Conservation (phyloP, 2,888 invertebrate genomes). For the Epistrophella euchroma region DNA sequence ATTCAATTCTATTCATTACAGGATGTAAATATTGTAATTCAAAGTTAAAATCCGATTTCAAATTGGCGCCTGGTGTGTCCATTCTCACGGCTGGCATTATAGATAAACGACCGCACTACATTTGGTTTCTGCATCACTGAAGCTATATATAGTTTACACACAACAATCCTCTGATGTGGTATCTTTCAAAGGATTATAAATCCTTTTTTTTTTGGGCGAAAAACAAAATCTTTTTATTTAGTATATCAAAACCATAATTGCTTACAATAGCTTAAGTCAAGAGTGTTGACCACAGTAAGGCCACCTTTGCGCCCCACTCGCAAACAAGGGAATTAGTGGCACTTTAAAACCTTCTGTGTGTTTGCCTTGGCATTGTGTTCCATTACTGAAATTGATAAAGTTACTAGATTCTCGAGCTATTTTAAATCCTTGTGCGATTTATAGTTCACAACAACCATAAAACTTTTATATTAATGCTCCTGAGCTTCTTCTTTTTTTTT, state of each 20-base stretch:
- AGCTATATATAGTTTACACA: not conserved
- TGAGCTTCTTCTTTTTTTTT: conserved; percentile 24
- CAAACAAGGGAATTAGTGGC: conserved; percentile 59
- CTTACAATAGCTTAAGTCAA: conserved; percentile 33
- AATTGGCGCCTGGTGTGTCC: conserved; percentile 44
- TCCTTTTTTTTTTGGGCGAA: conserved; percentile 2
- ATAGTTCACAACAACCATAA: conserved; percentile 70
- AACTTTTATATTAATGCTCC: conserved; percentile 51
- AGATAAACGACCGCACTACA: conserved; percentile 20
- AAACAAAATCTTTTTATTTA: conserved; percentile 34
- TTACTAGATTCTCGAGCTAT: conserved; percentile 65
- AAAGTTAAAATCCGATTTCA: conserved; percentile 69
- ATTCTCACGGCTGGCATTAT: conserved; percentile 58
- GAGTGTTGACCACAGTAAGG: conserved; percentile 32
- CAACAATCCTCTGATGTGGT: conserved; percentile 26
- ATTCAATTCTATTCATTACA: conserved; percentile 59
- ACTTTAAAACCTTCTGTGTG: conserved; percentile 40
- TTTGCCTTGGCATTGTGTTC: conserved; percentile 43
- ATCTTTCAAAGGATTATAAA: conserved; percentile 49
- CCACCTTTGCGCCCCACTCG: conserved; percentile 8
- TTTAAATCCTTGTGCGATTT: conserved; percentile 75
- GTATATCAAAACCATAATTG: conserved; percentile 43
- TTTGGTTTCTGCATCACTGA: conserved; percentile 49
- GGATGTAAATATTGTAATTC: conserved; percentile 62
- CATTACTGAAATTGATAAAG: conserved; percentile 76